phyloP scores from a whole-genome alignment of 2,113 vertebrate species.

The Actenoides hombroni region DNA sequence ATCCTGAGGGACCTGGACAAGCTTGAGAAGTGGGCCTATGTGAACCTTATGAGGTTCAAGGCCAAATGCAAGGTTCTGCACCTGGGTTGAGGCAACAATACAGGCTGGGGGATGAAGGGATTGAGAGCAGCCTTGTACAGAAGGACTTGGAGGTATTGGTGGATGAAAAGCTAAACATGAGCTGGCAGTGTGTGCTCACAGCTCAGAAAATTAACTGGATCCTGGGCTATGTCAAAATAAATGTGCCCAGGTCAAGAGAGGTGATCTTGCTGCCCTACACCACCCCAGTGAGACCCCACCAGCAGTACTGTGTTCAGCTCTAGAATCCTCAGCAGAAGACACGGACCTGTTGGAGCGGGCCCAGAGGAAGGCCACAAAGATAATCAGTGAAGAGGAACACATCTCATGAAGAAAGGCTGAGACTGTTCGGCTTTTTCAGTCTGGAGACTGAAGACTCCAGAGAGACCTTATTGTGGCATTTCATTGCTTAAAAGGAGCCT shows the following conservation, averaged over 20 bases:
- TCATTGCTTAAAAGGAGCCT: not conserved
- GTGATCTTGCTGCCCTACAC: not conserved
- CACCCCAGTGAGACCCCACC: not conserved
- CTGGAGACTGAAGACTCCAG: not conserved
- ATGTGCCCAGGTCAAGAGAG: too few relatives aligned
- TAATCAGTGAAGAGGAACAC: not conserved
- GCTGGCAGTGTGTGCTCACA: accelerated
- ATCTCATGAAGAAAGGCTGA: not conserved
- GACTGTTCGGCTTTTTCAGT: not conserved
- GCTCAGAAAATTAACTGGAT: not conserved
- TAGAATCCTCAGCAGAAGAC: not conserved
- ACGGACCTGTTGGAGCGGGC: not conserved
- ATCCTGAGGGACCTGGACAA: not conserved
- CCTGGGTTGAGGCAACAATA: too few relatives aligned
- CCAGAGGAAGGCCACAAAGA: too few relatives aligned
- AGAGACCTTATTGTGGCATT: not conserved
- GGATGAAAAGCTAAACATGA: not conserved
- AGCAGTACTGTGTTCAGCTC: not conserved
- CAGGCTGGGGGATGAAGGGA: not conserved
- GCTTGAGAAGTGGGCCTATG: not conserved
- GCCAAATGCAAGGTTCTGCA: not conserved
- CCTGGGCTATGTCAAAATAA: not conserved
- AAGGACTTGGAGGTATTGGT: not conserved
- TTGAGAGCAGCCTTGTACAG: not conserved
- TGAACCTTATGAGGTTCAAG: not conserved